Evolutionary conservation across 2,113 vertebrate species (phyloP).

Genomic region (Erinaceus europaeus): DNA sequence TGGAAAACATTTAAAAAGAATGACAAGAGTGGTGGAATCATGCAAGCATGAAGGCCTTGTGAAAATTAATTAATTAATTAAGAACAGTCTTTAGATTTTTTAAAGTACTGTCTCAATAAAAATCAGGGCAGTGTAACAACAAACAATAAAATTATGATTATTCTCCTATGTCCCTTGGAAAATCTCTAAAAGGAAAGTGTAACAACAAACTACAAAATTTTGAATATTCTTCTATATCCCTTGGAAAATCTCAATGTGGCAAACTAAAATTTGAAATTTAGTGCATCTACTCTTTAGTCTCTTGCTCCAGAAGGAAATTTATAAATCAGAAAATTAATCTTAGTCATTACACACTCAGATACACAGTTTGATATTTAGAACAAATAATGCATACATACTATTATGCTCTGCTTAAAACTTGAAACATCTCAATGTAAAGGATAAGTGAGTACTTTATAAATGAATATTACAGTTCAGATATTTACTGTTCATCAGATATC

Average conservation of each 20-base stretch:
- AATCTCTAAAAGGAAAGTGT: not conserved
- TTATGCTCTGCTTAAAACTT: not conserved
- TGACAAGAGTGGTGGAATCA: too few species aligned
- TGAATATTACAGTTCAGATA: not conserved
- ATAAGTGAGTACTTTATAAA: conserved; percentile 1
- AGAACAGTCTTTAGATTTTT: not conserved
- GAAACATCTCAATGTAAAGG: conserved; percentile 12
- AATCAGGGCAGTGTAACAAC: not conserved
- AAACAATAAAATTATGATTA: not conserved
- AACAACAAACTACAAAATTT: not conserved
- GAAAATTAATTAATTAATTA: not conserved
- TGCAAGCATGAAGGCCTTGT: too few species aligned
- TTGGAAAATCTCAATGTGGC: not conserved
- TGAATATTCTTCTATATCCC: not conserved
- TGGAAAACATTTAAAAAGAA: too few species aligned
- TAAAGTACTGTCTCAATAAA: not conserved
- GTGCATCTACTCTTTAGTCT: not conserved
- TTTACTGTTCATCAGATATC: not conserved
- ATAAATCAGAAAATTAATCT: not conserved
- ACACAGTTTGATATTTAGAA: not conserved
- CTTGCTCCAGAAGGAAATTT: not conserved
- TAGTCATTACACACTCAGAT: not conserved
- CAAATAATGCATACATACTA: not conserved
- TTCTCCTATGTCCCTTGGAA: not conserved
- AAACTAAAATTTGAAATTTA: not conserved